Evolutionary conservation across 2,888 invertebrate genomes (phyloP).

Genomic region (Phragmatobia fuliginosa): DNA sequence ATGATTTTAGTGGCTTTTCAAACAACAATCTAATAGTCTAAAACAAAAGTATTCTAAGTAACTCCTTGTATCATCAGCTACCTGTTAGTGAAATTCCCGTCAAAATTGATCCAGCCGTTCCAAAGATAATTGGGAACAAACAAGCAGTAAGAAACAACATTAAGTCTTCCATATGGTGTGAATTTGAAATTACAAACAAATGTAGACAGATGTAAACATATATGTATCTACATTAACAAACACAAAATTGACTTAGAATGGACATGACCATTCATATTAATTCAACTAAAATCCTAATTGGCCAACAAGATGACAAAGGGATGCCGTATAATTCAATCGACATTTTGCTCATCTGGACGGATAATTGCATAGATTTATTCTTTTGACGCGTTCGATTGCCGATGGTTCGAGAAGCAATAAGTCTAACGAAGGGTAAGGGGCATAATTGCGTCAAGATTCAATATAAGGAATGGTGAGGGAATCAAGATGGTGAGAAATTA

Average conservation of each 20-base stretch:
- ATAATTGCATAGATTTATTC: constrained; percentile 56
- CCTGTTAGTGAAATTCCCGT: too few relatives aligned
- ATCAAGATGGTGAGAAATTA: constrained; percentile 6
- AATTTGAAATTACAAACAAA: too few relatives aligned
- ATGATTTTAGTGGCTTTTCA: too few relatives aligned
- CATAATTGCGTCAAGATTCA: constrained; percentile 21
- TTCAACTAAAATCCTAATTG: neutral
- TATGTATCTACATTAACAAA: neutral
- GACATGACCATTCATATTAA: neutral
- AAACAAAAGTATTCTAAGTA: too few relatives aligned
- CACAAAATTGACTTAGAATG: neutral
- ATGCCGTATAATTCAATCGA: constrained; percentile 30
- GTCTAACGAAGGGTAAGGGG: constrained; percentile 26
- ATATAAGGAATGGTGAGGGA: constrained; percentile 12
- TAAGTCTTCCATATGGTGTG: too few relatives aligned
- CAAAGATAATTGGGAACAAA: too few relatives aligned
- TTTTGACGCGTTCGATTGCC: constrained; percentile 47
- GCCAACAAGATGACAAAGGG: constrained; percentile 29
- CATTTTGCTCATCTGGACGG: constrained; percentile 38
- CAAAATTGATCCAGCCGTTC: too few relatives aligned
- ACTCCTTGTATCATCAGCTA: too few relatives aligned
- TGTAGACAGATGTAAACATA: too few relatives aligned
- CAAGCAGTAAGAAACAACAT: too few relatives aligned
- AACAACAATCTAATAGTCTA: too few relatives aligned
- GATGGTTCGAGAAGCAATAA: constrained; percentile 49